phyloP scores from a whole-genome alignment of 1,140 invertebrate species.

The Brachystomella parvula region DNA sequence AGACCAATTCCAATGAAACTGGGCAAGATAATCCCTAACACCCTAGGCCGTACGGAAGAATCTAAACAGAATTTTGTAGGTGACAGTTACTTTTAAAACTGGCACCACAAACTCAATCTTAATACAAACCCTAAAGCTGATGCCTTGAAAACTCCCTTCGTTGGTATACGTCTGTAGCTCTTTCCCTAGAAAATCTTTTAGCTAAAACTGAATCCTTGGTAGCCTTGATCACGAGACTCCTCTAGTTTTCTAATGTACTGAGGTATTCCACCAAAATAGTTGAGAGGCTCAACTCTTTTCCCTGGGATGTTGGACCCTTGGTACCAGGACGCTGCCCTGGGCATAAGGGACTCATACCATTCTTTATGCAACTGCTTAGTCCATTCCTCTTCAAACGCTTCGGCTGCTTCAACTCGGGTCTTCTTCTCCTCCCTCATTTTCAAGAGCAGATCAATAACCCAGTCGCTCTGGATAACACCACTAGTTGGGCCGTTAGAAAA shows the following conservation, averaged over 20 bases:
- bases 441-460: background rate
- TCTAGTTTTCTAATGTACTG: background rate
- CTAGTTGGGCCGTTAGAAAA: slow-evolving; percentile 8
- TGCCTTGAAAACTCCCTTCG: no score
- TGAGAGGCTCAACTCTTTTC: slow-evolving; percentile 12
- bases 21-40: no score
- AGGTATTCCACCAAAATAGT: slow-evolving; percentile 3
- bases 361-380: background rate
- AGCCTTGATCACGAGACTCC: background rate
- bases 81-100: no score
- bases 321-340: slow-evolving; percentile 4
- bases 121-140: no score
- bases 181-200: background rate
- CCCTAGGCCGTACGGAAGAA: no score
- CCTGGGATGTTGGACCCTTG: slow-evolving; percentile 21
- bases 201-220: slow-evolving; percentile 6
- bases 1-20: no score
- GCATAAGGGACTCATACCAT: slow-evolving; percentile 9
- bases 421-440: background rate
- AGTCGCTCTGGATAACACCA: background rate
- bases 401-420: background rate
- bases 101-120: no score
- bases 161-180: no score
- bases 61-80: no score
- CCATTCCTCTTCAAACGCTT: background rate